These are phyloP conservation scores for Phodopus roborovskii DNA, from an alignment of 2,113 vertebrate species.

Conservation along the genomic window DNA sequence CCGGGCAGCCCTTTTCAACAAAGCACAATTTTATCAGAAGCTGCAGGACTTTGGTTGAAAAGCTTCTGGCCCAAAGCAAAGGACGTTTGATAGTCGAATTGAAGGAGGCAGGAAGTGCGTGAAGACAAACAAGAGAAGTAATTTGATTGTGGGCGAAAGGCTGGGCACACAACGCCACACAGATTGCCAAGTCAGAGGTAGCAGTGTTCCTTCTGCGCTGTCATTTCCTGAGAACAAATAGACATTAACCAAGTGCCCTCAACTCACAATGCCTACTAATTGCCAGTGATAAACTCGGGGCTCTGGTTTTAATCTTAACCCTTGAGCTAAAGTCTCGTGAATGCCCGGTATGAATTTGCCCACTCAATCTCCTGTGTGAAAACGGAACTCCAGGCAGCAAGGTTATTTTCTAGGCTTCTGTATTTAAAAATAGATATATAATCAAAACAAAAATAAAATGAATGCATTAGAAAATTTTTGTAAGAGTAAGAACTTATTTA, in stretches of 20 bases:
- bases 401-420: neutral
- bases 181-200: slow-evolving; percentile 64
- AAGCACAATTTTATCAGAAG: neutral
- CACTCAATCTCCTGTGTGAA: slow-evolving; percentile 26
- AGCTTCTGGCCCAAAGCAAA: slow-evolving; percentile 49
- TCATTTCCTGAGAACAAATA: slow-evolving; percentile 78
- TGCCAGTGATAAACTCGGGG: slow-evolving; percentile 55
- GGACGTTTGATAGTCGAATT: slow-evolving; percentile 48
- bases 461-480: slow-evolving; percentile 9
- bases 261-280: slow-evolving; percentile 76
- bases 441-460: slow-evolving; percentile 57
- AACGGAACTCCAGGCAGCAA: neutral
- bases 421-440: slow-evolving; percentile 48
- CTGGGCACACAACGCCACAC: slow-evolving; percentile 44
- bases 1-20: neutral
- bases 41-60: slow-evolving; percentile 13
- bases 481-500: slow-evolving; percentile 23
- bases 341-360: slow-evolving; percentile 46
- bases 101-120: slow-evolving; percentile 26
- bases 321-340: slow-evolving; percentile 35
- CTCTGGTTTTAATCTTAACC: slow-evolving; percentile 51
- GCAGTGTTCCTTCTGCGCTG: slow-evolving; percentile 60
- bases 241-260: slow-evolving; percentile 53
- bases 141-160: slow-evolving; percentile 66
- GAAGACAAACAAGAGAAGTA: slow-evolving; percentile 66